Conservation (phyloP, 2,113 vertebrate genomes). For the Agelaius tricolor region DNA sequence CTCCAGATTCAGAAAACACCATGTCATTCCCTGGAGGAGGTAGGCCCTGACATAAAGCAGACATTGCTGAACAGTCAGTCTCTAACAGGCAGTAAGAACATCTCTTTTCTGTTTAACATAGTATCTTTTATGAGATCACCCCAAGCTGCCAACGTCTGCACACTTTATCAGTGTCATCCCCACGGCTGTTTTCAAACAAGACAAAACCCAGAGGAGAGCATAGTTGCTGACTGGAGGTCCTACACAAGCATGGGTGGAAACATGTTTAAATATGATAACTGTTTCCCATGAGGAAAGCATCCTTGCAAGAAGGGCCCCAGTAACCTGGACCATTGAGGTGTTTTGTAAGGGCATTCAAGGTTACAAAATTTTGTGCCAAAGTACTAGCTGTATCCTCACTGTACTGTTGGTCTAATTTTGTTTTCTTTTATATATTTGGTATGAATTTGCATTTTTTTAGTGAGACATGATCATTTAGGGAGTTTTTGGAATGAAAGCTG, state of each 20-base stretch:
- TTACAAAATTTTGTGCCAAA: not conserved
- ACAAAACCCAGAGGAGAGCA: not conserved
- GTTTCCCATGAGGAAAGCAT: not conserved
- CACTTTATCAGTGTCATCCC: not conserved
- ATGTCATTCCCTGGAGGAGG: not conserved
- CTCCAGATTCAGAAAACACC: not conserved
- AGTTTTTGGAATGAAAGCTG: not conserved
- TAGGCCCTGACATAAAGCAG: not conserved
- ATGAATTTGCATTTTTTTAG: not conserved
- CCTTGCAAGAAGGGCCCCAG: not conserved
- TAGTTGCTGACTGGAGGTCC: not conserved
- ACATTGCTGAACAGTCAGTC: not conserved
- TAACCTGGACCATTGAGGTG: not conserved
- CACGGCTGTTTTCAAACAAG: fast-evolving
- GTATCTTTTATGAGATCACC: not conserved
- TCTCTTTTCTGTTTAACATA: not conserved
- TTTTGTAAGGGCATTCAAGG: not conserved
- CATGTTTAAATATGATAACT: fast-evolving
- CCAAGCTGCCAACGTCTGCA: not conserved
- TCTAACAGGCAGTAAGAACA: not conserved
- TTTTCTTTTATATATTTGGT: not conserved
- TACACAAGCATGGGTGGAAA: fast-evolving
- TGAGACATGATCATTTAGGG: not conserved
- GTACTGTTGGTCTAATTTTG: not conserved
- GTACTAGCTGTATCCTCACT: not conserved